Percentiles rank a stretch among this genome's conserved stretches.
Evolutionary conservation across 2,797 vertebrate species (phyloP).

Genomic region (Gymnoscopelus braueri): DNA sequence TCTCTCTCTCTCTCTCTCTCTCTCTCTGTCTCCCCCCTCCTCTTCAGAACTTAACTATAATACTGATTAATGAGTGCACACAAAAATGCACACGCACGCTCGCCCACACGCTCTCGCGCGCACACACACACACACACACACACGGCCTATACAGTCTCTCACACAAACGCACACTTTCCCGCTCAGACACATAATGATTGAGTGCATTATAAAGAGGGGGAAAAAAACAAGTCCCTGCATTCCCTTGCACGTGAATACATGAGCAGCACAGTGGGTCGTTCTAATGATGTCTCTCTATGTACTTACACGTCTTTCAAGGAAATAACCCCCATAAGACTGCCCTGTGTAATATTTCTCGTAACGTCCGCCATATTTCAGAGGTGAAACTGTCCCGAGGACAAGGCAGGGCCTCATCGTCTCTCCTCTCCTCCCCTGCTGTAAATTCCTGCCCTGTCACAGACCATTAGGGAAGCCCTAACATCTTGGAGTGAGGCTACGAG

Average conservation of each 20-base stretch:
- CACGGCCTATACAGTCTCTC: neutral
- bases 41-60: constrained; percentile 21
- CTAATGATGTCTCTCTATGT: constrained; percentile 26
- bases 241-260: too few relatives aligned
- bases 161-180: neutral
- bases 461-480: constrained; percentile 68
- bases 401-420: constrained; percentile 23
- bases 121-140: constrained; percentile 3
- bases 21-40: constrained; percentile 46
- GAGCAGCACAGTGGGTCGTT: neutral
- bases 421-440: constrained; percentile 41
- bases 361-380: constrained; percentile 19
- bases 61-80: constrained; percentile 24
- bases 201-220: constrained; percentile 12
- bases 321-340: neutral
- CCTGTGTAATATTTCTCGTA: constrained; percentile 21
- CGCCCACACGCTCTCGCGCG: neutral
- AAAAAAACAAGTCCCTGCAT: too few relatives aligned
- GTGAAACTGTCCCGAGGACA: constrained; percentile 23
- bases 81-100: neutral
- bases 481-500: constrained; percentile 57
- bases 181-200: constrained; percentile 30
- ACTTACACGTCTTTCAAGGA: constrained; percentile 3
- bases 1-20: constrained; percentile 31
- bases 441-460: constrained; percentile 63